Base-by-base conservation (phyloP, 2,797 vertebrate genomes). In the Brotula barbata region DNA sequence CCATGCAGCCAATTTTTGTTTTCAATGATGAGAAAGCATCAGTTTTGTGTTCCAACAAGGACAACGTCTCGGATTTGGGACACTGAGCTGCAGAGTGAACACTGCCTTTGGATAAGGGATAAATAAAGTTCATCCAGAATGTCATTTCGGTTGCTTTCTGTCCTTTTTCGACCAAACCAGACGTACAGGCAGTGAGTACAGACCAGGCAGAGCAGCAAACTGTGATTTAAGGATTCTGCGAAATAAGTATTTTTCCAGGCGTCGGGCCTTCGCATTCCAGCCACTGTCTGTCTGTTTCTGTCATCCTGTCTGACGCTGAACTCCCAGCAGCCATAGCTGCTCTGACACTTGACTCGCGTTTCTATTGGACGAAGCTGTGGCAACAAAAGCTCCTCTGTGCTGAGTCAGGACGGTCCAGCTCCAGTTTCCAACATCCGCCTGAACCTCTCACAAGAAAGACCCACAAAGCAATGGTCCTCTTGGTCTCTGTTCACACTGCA, bases 311-410 rank as follows among this genome's bases (percentile, higher is more conserved):
- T 57, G 58, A 11, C 3, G 21, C 51, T 65, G 43, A 49, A 34
- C 50, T 44, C 28, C 31, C 52, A 34, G 23, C 11, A 1, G 28
- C 42, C 54, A 39, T n/a, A n/a, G 25, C 6, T 34, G 43, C 55
- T 63, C 57, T 6, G 31, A 47, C 33, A 1, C 62, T 53, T 17
- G 1, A 23, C 23, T 58, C 48, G 25, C 57, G 19, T 64, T 19
- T 50, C 46, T 34, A 31, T 71, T 57, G 19, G 20, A 48, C 55
- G 48, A 34, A 58, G 45, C 58, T 42, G 42, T 40, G 43, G 59
- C 14, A 58, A 88, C 77, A 83, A 85, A 84, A 83, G 78, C 70
- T 34, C 17, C 49, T 80, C 68, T 82, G 79, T 69, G 46, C 58
- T 14, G 34, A 28, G 7, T 15, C 58, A 39, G 31, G 48, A 53